Conservation (phyloP, 1,140 invertebrate species). For the Formica selysi region DNA sequence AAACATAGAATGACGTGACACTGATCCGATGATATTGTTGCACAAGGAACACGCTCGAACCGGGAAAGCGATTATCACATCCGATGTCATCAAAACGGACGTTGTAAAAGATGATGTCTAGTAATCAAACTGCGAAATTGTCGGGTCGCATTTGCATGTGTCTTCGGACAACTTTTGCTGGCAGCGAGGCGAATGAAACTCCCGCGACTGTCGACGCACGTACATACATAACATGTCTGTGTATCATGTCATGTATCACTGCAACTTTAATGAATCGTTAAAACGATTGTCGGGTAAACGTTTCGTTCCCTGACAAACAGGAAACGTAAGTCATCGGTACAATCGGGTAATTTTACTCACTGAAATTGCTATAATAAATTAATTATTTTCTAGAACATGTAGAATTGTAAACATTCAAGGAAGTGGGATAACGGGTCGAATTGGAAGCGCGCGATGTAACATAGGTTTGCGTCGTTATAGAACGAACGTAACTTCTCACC, state of each 20-base stretch:
- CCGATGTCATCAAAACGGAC: constrained; percentile 45
- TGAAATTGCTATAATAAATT: constrained; percentile 34
- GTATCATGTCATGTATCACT: not conserved
- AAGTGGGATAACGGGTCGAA: constrained; percentile 21
- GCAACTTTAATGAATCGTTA: constrained; percentile 29
- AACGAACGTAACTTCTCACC: constrained; percentile 52
- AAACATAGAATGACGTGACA: not conserved
- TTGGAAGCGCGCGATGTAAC: constrained; percentile 34
- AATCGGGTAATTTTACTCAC: too few relatives aligned
- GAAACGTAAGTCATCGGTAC: not conserved
- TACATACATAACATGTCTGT: not conserved
- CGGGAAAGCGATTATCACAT: not conserved
- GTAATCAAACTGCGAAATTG: constrained; percentile 54
- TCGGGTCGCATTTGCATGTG: not conserved
- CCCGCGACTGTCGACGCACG: not conserved
- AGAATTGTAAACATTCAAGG: not conserved
- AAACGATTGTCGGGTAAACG: constrained; percentile 1
- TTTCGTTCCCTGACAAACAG: not conserved
- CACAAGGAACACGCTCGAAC: not conserved
- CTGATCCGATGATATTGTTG: not conserved
- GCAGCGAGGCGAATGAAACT: not conserved
- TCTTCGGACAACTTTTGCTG: not conserved
- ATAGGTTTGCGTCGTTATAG: constrained; percentile 3
- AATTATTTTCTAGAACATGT: constrained; percentile 26
- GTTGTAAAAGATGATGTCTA: constrained; percentile 11